These are phyloP conservation scores for Unio delphinus DNA, from an alignment of 2,888 invertebrate genomes.

Conservation along the genomic window DNA sequence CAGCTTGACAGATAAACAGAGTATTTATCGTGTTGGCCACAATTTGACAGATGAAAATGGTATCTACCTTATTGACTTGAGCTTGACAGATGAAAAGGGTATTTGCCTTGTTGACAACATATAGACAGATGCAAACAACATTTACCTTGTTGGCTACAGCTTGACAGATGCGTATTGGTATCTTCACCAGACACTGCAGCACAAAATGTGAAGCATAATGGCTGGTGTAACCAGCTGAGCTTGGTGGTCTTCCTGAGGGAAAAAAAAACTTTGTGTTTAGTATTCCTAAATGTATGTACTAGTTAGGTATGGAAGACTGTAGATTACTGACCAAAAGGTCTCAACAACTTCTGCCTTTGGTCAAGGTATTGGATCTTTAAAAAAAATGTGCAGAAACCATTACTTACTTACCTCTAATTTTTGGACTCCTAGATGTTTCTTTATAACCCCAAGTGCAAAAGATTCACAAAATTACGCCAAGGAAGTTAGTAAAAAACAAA, in stretches of 20 bases:
- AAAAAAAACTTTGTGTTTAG: neutral
- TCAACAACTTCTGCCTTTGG: too few species aligned
- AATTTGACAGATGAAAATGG: neutral
- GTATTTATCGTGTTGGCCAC: neutral
- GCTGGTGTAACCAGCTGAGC: neutral
- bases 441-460: too few species aligned
- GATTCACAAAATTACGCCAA: too few species aligned
- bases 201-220: constrained; percentile 49
- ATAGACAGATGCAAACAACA: neutral
- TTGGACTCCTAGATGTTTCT: too few species aligned
- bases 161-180: constrained; percentile 51
- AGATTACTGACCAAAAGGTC: too few species aligned
- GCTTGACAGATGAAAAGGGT: constrained; percentile 27
- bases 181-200: constrained; percentile 43
- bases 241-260: constrained; percentile 13
- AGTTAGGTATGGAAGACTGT: too few species aligned
- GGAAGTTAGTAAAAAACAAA: too few species aligned
- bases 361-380: too few species aligned
- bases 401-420: too few species aligned
- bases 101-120: neutral
- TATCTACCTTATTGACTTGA: constrained; percentile 48
- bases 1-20: neutral
- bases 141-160: constrained; percentile 52
- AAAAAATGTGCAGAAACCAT: too few species aligned
- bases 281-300: too few species aligned